Conservation (phyloP, 2,888 invertebrate genomes). For the Dicycla oo region DNA sequence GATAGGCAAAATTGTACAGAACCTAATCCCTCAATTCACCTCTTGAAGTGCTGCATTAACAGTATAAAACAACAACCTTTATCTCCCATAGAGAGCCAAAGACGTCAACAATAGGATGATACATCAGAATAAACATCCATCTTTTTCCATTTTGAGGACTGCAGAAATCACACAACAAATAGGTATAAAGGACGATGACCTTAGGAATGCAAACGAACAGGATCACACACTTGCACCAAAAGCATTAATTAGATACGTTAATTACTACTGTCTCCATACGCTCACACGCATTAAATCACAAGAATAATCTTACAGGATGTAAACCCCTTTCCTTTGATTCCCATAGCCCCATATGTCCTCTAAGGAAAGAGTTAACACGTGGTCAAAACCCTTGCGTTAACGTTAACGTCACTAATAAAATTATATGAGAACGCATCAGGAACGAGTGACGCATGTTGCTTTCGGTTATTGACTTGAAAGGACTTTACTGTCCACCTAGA, state of each 20-base stretch:
- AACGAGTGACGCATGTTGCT: constrained; percentile 28
- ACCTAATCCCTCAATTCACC: too few relatives aligned
- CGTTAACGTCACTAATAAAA: constrained; percentile 50
- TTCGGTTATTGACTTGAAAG: constrained; percentile 44
- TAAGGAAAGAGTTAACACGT: constrained; percentile 58
- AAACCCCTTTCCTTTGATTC: constrained; percentile 63
- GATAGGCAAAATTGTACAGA: too few relatives aligned
- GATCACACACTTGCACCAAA: constrained; percentile 27
- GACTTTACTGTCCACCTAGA: neutral
- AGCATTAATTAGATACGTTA: constrained; percentile 52
- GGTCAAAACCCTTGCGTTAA: constrained; percentile 55
- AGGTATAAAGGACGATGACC: neutral
- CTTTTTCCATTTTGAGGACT: neutral
- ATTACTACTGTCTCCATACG: constrained; percentile 42
- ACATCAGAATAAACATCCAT: neutral
- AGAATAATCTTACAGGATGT: constrained; percentile 59
- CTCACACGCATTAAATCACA: constrained; percentile 64
- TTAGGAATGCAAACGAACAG: neutral
- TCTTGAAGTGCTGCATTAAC: neutral
- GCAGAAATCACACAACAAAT: neutral
- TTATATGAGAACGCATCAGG: constrained; percentile 45
- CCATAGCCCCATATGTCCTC: constrained; percentile 60
- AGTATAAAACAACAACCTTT: neutral
- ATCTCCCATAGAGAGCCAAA: neutral
- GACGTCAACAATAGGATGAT: neutral